phyloP scores from a whole-genome alignment of 2,797 vertebrate genomes.

The Staurois parvus region DNA sequence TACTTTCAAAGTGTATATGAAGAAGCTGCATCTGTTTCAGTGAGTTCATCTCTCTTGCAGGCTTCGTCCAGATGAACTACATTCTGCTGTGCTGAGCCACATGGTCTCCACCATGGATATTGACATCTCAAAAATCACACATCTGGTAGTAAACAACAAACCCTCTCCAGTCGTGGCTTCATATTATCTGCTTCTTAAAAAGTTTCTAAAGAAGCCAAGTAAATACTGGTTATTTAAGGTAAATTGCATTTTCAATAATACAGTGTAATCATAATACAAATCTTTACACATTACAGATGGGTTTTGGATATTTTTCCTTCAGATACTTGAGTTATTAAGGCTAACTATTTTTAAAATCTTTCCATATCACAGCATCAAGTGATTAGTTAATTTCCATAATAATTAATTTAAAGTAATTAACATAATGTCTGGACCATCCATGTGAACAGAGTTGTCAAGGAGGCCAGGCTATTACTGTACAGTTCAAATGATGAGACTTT shows the following conservation, averaged over 20 bases:
- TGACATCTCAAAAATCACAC: constrained; percentile 78
- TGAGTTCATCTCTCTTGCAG: constrained; percentile 69
- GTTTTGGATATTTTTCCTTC: too few relatives aligned
- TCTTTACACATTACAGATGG: too few relatives aligned
- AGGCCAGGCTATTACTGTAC: too few relatives aligned
- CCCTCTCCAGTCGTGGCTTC: constrained; percentile 83
- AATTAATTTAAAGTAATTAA: too few relatives aligned
- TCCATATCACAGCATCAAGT: too few relatives aligned
- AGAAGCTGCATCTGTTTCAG: neutral
- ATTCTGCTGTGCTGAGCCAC: constrained; percentile 78
- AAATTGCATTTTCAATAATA: constrained; percentile 10
- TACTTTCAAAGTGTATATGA: neutral
- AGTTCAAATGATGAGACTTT: too few relatives aligned
- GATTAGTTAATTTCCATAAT: too few relatives aligned
- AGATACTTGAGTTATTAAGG: too few relatives aligned
- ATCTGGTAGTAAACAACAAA: constrained; percentile 80
- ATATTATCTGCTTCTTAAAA: constrained; percentile 84
- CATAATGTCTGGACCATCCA: too few relatives aligned
- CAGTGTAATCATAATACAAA: too few relatives aligned
- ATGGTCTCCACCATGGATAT: constrained; percentile 79
- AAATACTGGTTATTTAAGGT: constrained; percentile 77
- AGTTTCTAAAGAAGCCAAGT: constrained; percentile 78
- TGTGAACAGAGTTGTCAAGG: too few relatives aligned
- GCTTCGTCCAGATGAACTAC: constrained; percentile 78
- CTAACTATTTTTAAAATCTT: too few relatives aligned